Evolutionary conservation across 1,140 invertebrate genomes (phyloP).

Genomic region (Drosophila fuyamai): DNA sequence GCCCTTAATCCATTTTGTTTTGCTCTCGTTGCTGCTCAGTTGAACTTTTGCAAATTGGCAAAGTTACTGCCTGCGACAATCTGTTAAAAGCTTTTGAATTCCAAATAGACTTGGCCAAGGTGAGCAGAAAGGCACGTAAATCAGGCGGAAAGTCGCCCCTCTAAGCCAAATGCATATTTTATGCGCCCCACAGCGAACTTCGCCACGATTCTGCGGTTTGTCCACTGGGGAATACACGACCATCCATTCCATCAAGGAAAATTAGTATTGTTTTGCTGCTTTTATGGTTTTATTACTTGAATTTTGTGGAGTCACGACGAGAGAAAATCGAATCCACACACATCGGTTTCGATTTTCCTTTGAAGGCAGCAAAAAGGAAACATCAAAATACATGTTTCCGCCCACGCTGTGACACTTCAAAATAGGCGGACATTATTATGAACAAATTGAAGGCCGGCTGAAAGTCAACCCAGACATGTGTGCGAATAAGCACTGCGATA

Average conservation of each 20-base stretch:
- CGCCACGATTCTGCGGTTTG: constrained; percentile 13
- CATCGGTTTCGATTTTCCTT: constrained; percentile 18
- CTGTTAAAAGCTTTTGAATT: constrained; percentile 60
- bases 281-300: constrained; percentile 8
- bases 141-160: constrained; percentile 28
- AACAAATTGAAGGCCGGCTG: constrained; percentile 68
- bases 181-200: constrained; percentile 12
- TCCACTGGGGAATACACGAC: constrained; percentile 20
- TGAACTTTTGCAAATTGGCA: constrained; percentile 63
- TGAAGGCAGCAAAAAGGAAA: constrained; percentile 35
- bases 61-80: constrained; percentile 62
- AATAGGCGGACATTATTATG: constrained; percentile 68
- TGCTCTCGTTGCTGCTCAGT: constrained; percentile 18
- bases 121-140: constrained; percentile 29
- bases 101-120: constrained; percentile 47
- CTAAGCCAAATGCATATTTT: constrained; percentile 42
- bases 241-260: constrained; percentile 24
- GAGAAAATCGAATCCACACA: constrained; percentile 9
- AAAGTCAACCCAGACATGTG: constrained; percentile 44
- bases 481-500: not conserved
- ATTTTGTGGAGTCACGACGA: not conserved
- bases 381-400: constrained; percentile 42
- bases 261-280: constrained; percentile 41
- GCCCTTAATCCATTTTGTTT: constrained; percentile 46
- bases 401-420: constrained; percentile 52